Base-by-base conservation (phyloP, 2,888 invertebrate species). In the Zhengitettix transpicula region DNA sequence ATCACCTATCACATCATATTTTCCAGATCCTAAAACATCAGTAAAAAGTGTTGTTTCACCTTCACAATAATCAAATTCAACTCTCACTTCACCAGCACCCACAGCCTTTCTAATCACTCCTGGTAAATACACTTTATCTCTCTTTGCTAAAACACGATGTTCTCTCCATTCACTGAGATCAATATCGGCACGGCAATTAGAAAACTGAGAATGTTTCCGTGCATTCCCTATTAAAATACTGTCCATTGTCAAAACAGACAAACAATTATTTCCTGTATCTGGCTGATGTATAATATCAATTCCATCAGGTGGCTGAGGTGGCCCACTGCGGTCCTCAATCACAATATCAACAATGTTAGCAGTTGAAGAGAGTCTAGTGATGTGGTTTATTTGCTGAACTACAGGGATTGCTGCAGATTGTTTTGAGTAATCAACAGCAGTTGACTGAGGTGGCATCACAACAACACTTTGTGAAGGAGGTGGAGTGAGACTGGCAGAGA, bases 141-240 rank as follows among this genome's bases (percentile, higher is more conserved):
- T 83, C 71, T 89, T 89, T 52, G 95, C 96, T 67, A 97, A 77
- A 62, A 96, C 91, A 67, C 95, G 79, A 72, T 94, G 93, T 70
- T 91, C 89, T 67, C 85, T 84, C 96, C 96, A 97, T 75, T 96
- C 95, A 68, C 85, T 86, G 67, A 96, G 79, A 76, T 96, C 92
- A 65, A 96, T 81, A 67, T 73, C 75, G 62, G 71, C 67, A 58
- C 67, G 54, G 10, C 40, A n/a, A 17, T 53, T 53, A 1, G 59
- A 40, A 10, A 52, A 40, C 9, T 28, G 47, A 5, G 51, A 17
- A 11, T 57, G 60, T 17, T 62, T 62, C 41, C 61, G 54, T 7
- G 42, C 53, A n/a, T 47, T 52, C 15, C 55, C 41, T n/a, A 55
- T 7, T 42, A 52, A 52, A 17, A 40, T 58, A 12, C 52, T 52